These are phyloP conservation scores for Eidolon dupreanum DNA, from an alignment of 2,797 vertebrate genomes.

Conservation along the genomic window DNA sequence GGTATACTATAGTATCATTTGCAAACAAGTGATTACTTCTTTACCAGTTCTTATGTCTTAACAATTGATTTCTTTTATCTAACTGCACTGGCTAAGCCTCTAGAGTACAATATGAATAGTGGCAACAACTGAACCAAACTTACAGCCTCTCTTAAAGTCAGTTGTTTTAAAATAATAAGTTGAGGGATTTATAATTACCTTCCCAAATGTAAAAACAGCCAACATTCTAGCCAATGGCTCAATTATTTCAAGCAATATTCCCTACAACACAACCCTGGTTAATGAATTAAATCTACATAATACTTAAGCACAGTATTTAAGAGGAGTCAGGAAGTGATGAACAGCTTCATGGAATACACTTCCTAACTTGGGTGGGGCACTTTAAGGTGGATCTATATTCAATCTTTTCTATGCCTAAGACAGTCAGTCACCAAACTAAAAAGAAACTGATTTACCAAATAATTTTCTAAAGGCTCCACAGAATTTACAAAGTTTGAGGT, in stretches of 20 bases:
- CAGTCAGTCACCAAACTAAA: slow-evolving; percentile 25
- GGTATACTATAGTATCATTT: not conserved
- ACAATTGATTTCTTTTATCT: not conserved
- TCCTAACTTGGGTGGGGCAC: not conserved
- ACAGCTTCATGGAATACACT: not conserved
- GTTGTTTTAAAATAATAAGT: slow-evolving; percentile 19
- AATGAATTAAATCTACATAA: slow-evolving; percentile 43
- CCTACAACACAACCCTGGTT: not conserved
- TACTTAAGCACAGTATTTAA: slow-evolving; percentile 13
- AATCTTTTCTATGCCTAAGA: not conserved
- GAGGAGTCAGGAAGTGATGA: not conserved
- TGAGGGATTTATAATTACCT: not conserved
- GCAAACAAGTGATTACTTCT: not conserved
- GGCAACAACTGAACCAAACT: not conserved
- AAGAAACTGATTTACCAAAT: slow-evolving; percentile 36
- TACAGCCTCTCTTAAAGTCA: slow-evolving; percentile 3
- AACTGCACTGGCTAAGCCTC: not conserved
- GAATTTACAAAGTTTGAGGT: slow-evolving; percentile 28
- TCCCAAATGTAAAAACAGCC: slow-evolving; percentile 35
- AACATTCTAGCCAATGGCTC: not conserved
- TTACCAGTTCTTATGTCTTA: not conserved
- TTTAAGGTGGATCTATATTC: not conserved
- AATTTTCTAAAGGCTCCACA: slow-evolving; percentile 7
- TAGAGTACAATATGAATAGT: not conserved
- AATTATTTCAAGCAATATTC: slow-evolving; percentile 48